Base-by-base conservation (phyloP, 2,113 vertebrate genomes). In the Ageneiosus marmoratus region DNA sequence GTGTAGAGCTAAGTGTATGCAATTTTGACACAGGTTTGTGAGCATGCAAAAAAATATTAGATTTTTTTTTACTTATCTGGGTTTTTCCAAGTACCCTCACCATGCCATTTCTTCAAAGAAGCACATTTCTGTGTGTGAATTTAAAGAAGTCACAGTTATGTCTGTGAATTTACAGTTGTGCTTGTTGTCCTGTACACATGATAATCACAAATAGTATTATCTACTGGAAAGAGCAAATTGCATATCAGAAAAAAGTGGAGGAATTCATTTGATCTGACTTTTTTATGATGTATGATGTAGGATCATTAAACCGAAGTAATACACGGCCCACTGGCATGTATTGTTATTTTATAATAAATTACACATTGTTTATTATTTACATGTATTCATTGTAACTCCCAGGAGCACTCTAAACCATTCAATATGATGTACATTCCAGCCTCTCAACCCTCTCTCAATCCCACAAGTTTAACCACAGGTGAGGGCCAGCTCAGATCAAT, bases 331-430 rank as follows among this genome's bases (percentile, higher is more conserved):
- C 53, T 48, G n/a, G 37, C 76, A 79, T 15, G 29, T 77, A 29
- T 65, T 50, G 55, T 34, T 56, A 24, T 56, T 63, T 70, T 12
- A 48, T 73, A 22, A 79, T 62, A 62, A 79, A 79, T 62, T 60
- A 50, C 29, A 50, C 27, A 62, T 79, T 48, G 72, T 79, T 84
- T 55, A 86, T 86, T 77, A 87, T n/a, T n/a, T 84, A 63, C 80
- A 81, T 27, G 77, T 85, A 88, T 91, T 88, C 89, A 88, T 91
- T 73, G 75, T 84, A 85, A 78, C 89, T 90, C 89, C 86, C 80
- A 85, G 83, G 82, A 87, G 67, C 70, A 81, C 24, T 80, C 48
- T 65, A 34, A 73, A 41, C 76, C 51, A 62, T 84, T 73, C 20
- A 32, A 62, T 73, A 62, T 84, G 83, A 79, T 79, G 73, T 73